A percentile compares a stretch with the other conserved stretches of the same genome.
Evolutionary conservation across 1,140 invertebrate genomes (phyloP).

Genomic region (Drosophila fuyamai): DNA sequence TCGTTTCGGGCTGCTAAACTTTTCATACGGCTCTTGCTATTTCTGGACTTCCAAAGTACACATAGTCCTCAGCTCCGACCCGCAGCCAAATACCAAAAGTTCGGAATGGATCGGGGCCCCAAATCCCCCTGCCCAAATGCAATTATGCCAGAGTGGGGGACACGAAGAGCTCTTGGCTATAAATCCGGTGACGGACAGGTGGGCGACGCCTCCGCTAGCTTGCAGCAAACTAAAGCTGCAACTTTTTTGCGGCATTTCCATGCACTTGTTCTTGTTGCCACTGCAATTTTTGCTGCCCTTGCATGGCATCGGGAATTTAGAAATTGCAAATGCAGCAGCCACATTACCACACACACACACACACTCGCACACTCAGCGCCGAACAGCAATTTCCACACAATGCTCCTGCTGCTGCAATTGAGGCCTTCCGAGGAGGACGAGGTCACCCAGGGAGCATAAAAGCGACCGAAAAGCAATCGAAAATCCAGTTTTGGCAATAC

Average conservation of each 20-base stretch:
- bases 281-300: slow-evolving; percentile 36
- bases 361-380: slow-evolving; percentile 7
- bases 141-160: background rate
- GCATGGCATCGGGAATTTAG: slow-evolving; percentile 42
- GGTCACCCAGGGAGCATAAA: slow-evolving; percentile 37
- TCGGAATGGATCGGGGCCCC: slow-evolving; percentile 6
- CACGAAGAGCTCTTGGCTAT: slow-evolving; percentile 27
- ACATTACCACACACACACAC: slow-evolving; percentile 47
- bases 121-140: slow-evolving; percentile 12
- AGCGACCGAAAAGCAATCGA: slow-evolving; percentile 57
- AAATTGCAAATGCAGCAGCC: slow-evolving; percentile 76
- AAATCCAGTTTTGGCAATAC: slow-evolving; percentile 74
- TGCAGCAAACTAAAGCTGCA: slow-evolving; percentile 18
- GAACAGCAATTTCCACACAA: slow-evolving; percentile 32
- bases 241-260: slow-evolving; percentile 21
- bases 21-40: slow-evolving; percentile 40
- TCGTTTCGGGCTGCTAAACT: slow-evolving; percentile 34
- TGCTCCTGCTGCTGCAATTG: slow-evolving; percentile 30
- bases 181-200: slow-evolving; percentile 53
- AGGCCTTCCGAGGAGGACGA: slow-evolving; percentile 48
- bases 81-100: slow-evolving; percentile 22
- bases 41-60: slow-evolving; percentile 35
- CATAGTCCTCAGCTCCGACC: slow-evolving; percentile 16
- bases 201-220: slow-evolving; percentile 19
- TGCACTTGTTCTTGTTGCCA: slow-evolving; percentile 21